Conservation (phyloP, 1,140 invertebrate genomes). For the Gryon sp. region DNA sequence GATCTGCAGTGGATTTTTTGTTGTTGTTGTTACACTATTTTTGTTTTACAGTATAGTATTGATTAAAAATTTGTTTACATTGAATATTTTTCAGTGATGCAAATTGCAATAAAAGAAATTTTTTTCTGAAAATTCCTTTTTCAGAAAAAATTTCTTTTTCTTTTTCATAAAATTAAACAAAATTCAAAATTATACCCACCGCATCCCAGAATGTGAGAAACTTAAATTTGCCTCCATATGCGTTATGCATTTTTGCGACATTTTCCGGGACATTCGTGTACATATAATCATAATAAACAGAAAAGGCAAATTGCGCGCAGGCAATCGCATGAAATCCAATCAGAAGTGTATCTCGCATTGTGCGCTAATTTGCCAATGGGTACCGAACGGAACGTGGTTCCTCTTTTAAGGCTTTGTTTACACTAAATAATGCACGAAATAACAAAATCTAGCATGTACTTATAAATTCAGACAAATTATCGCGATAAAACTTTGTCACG, state of each 20-base stretch:
- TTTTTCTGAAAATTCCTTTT: too few relatives aligned
- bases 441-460: constrained; percentile 26
- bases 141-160: too few relatives aligned
- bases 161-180: neutral
- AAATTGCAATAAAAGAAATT: too few relatives aligned
- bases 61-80: too few relatives aligned
- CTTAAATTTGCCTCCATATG: constrained; percentile 89
- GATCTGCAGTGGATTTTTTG: too few relatives aligned
- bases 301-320: constrained; percentile 84
- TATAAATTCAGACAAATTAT: too few relatives aligned
- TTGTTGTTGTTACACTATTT: too few relatives aligned
- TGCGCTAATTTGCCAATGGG: constrained; percentile 33
- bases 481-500: constrained; percentile 27
- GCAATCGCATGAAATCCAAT: constrained; percentile 83
- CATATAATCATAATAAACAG: constrained; percentile 86
- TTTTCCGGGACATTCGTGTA: constrained; percentile 83
- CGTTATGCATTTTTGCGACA: constrained; percentile 74
- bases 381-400: constrained; percentile 23
- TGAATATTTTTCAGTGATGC: too few relatives aligned
- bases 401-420: constrained; percentile 1
- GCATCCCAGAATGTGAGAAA: constrained; percentile 92
- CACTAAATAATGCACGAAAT: constrained; percentile 28
- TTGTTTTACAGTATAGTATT: too few relatives aligned
- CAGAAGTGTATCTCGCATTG: constrained; percentile 75
- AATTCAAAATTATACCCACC: constrained; percentile 82